Percentiles rank a stretch among this genome's conserved stretches.
Evolutionary conservation across 2,113 vertebrate species (phyloP).

Genomic region (Empidonax traillii): DNA sequence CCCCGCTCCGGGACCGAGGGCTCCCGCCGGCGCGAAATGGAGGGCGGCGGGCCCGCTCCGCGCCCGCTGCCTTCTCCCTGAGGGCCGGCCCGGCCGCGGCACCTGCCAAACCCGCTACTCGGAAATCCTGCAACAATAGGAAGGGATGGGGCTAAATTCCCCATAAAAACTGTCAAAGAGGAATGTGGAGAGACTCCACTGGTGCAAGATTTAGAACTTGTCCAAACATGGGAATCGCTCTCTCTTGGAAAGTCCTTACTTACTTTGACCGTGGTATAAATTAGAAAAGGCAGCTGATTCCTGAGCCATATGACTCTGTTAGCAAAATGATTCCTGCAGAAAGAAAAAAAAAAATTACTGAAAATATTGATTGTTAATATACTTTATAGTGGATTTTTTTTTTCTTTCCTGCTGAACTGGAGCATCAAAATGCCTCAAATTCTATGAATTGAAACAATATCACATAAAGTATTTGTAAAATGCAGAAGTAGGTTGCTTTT

Average conservation of each 20-base stretch:
- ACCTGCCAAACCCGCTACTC: fast-evolving
- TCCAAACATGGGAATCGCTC: background rate
- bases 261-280: background rate
- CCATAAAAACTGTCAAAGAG: background rate
- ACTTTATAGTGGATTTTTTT: background rate
- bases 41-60: fast-evolving
- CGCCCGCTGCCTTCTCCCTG: fast-evolving
- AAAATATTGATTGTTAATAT: background rate
- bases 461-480: background rate
- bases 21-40: background rate
- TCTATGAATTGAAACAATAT: background rate
- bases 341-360: background rate
- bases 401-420: background rate
- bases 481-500: background rate
- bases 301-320: fast-evolving
- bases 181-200: background rate
- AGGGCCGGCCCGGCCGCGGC: background rate
- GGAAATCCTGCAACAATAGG: background rate
- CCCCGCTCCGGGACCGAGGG: too few relatives aligned
- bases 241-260: background rate
- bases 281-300: background rate
- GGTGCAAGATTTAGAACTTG: background rate
- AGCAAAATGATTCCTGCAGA: background rate
- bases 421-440: background rate
- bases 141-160: background rate